Percentiles rank a stretch among this genome's conserved stretches.
These are phyloP conservation scores for Thaumatotibia leucotreta DNA, from an alignment of 1,140 invertebrate species.

Conservation along the genomic window DNA sequence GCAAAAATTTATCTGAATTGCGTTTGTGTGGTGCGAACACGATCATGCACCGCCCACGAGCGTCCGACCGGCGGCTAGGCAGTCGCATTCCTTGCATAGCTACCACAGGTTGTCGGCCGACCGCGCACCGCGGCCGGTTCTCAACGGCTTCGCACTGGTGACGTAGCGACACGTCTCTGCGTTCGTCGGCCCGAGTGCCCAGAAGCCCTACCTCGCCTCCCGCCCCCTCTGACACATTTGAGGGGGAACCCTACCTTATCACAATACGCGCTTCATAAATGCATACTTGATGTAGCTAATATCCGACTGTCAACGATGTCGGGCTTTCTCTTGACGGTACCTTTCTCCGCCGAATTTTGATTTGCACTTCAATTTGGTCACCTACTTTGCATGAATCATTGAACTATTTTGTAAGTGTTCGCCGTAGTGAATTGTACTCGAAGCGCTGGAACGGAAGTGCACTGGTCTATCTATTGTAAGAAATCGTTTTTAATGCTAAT, in stretches of 20 bases:
- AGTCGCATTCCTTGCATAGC: slow-evolving; percentile 64
- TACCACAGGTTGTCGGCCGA: slow-evolving; percentile 67
- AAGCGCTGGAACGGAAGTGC: slow-evolving; percentile 1
- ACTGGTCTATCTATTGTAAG: slow-evolving; percentile 13
- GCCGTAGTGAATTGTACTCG: neutral
- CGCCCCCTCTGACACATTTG: slow-evolving; percentile 18
- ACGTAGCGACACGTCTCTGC: slow-evolving; percentile 48
- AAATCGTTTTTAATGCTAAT: slow-evolving; percentile 45
- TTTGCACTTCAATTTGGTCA: slow-evolving; percentile 25
- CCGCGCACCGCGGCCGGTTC: slow-evolving; percentile 48
- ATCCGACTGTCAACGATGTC: slow-evolving; percentile 24
- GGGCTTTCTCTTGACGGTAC: slow-evolving; percentile 29
- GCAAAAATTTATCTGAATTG: slow-evolving; percentile 37
- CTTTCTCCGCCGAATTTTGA: slow-evolving; percentile 34
- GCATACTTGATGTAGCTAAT: slow-evolving; percentile 34
- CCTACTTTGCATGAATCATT: slow-evolving; percentile 22
- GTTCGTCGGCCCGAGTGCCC: slow-evolving; percentile 35
- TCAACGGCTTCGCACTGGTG: slow-evolving; percentile 49
- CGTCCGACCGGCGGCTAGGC: slow-evolving; percentile 46
- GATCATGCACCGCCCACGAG: slow-evolving; percentile 57
- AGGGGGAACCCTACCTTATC: slow-evolving; percentile 33
- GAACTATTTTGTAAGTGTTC: neutral
- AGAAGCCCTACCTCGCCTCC: slow-evolving; percentile 24
- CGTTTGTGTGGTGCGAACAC: slow-evolving; percentile 38
- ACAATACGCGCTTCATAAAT: slow-evolving; percentile 43